These are phyloP conservation scores for Xestia xanthographa DNA, from an alignment of 2,888 invertebrate species.

Conservation along the genomic window DNA sequence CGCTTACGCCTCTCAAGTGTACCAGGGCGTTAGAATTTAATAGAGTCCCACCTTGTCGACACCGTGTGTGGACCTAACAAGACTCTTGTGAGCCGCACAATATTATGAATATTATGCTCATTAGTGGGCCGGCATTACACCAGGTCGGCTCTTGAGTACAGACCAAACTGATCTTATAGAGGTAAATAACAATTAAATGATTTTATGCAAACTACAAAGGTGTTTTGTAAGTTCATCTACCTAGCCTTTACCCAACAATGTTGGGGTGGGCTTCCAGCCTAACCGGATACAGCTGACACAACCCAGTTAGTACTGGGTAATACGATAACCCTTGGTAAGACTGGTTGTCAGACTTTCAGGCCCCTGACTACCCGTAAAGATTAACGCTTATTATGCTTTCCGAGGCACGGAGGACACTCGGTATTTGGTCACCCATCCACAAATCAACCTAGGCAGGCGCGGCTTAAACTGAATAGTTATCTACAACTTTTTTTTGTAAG, in stretches of 20 bases:
- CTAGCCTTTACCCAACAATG: no score
- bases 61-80: conserved; percentile 86
- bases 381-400: no score
- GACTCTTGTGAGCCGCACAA: conserved; percentile 85
- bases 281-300: no score
- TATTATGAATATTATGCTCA: conserved; percentile 89
- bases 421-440: no score
- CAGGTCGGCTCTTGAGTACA: conserved; percentile 37
- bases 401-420: no score
- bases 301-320: no score
- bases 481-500: not conserved
- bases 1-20: conserved; percentile 66
- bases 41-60: conserved; percentile 85
- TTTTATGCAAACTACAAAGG: not conserved
- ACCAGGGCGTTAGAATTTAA: conserved; percentile 86
- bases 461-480: no score
- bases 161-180: conserved; percentile 7
- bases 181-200: conserved; percentile 38
- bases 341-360: no score
- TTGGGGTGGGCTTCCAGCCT: no score
- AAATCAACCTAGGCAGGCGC: no score
- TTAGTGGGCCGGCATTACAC: conserved; percentile 85
- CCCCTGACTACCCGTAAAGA: no score
- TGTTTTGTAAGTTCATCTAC: not conserved
- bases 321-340: no score